Percentiles rank a stretch among this genome's conserved stretches.
phyloP scores from a whole-genome alignment of 64 coral and sea anemone genomes.

The Porites australiensis region DNA sequence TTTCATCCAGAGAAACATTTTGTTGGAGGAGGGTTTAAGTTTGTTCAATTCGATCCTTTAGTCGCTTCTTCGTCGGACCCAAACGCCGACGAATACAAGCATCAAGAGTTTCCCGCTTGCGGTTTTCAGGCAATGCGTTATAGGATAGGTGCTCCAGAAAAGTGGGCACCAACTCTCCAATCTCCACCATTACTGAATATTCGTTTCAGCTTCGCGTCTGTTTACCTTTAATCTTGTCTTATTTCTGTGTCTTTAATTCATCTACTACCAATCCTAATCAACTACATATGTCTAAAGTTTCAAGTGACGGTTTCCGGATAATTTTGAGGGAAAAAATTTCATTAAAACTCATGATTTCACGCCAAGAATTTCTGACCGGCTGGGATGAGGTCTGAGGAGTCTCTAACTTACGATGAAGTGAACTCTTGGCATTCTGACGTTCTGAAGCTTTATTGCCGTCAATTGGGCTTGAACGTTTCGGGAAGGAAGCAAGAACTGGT shows the following conservation, averaged over 20 bases:
- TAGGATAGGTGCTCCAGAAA: not conserved
- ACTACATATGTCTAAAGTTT: too few species aligned
- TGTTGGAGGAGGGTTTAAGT: too few species aligned
- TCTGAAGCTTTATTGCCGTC: slow-evolving; percentile 9
- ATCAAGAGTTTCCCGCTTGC: slow-evolving; percentile 5
- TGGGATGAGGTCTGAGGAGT: not conserved
- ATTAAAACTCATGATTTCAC: too few species aligned
- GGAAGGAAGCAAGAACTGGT: slow-evolving; percentile 42
- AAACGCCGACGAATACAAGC: not conserved
- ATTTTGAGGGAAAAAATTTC: too few species aligned
- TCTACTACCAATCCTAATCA: too few species aligned
- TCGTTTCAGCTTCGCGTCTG: not conserved
- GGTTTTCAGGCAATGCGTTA: not conserved
- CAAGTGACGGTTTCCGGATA: too few species aligned
- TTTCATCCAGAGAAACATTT: too few species aligned
- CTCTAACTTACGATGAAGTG: slow-evolving; percentile 7
- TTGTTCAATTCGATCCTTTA: too few species aligned
- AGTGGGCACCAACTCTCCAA: slow-evolving; percentile 13
- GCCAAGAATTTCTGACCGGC: too few species aligned
- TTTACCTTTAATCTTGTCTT: not conserved
- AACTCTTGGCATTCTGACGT: slow-evolving; percentile 10
- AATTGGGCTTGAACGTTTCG: slow-evolving; percentile 33
- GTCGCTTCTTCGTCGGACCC: too few species aligned
- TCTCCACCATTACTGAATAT: not conserved
- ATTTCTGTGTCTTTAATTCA: too few species aligned